Conservation (phyloP, 2,888 invertebrate genomes). For the Scaptomyza polygonia region DNA sequence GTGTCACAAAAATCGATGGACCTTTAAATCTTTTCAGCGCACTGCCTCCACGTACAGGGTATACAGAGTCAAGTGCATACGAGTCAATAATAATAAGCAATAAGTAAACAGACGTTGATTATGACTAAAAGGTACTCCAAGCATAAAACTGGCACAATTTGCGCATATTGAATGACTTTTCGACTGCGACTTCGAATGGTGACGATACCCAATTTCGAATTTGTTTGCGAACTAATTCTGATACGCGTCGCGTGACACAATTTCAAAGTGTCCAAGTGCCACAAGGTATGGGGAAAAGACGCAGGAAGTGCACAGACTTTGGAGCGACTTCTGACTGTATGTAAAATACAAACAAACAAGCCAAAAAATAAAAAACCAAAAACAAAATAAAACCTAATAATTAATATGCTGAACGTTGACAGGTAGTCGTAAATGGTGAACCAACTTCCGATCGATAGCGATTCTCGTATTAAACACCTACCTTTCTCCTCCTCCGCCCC, state of each 20-base stretch:
- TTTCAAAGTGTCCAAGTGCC: slow-evolving; percentile 39
- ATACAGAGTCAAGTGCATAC: slow-evolving; percentile 35
- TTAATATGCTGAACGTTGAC: slow-evolving; percentile 73
- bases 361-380: neutral
- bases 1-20: too few species aligned
- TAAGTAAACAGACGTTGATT: slow-evolving; percentile 18
- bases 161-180: slow-evolving; percentile 60
- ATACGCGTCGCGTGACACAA: slow-evolving; percentile 71
- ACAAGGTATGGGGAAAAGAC: neutral
- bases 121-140: slow-evolving; percentile 26
- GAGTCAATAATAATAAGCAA: slow-evolving; percentile 25
- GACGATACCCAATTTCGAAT: slow-evolving; percentile 36
- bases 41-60: slow-evolving; percentile 14
- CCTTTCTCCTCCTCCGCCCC: neutral
- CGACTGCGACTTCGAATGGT: slow-evolving; percentile 12
- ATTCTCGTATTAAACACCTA: slow-evolving; percentile 40
- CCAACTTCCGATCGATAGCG: slow-evolving; percentile 65
- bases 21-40: too few species aligned
- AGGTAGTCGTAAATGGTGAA: slow-evolving; percentile 70
- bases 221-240: slow-evolving; percentile 53
- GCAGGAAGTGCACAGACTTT: slow-evolving; percentile 63
- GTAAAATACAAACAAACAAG: slow-evolving; percentile 9
- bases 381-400: slow-evolving; percentile 35
- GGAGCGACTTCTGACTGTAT: slow-evolving; percentile 40
- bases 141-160: slow-evolving; percentile 59